Conservation (phyloP, 2,888 invertebrate genomes). For the Drosophila anomalata region DNA sequence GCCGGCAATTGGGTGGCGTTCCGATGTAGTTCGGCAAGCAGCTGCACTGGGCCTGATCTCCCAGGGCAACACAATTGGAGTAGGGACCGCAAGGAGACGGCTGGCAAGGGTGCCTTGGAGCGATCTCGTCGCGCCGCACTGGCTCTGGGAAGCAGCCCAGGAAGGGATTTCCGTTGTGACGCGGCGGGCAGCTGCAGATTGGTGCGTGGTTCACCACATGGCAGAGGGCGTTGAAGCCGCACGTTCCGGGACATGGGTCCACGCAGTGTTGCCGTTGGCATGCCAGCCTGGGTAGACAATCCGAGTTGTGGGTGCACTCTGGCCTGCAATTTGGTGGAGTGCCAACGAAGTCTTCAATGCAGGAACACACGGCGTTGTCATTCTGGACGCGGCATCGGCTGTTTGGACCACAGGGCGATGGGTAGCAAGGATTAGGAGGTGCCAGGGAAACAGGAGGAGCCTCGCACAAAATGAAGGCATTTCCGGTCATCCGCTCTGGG, state of each 20-base stretch:
- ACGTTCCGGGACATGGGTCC: conserved; percentile 91
- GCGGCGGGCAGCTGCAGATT: conserved; percentile 89
- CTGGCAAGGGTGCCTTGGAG: conserved; percentile 82
- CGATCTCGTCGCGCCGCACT: conserved; percentile 48
- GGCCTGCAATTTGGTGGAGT: conserved; percentile 91
- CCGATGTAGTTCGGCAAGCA: conserved; percentile 89
- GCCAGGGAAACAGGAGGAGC: conserved; percentile 56
- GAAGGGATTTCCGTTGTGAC: conserved; percentile 91
- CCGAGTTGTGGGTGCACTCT: conserved; percentile 91
- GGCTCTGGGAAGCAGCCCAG: conserved; percentile 86
- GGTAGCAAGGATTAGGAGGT: conserved; percentile 87
- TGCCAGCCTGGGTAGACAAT: conserved; percentile 89
- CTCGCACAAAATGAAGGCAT: conserved; percentile 88
- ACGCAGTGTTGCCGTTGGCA: conserved; percentile 92
- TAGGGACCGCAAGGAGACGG: conserved; percentile 86
- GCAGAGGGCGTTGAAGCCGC: conserved; percentile 89
- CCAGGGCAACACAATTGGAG: conserved; percentile 85
- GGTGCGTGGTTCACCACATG: conserved; percentile 91
- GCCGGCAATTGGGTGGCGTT: conserved; percentile 88
- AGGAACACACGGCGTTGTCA: conserved; percentile 89
- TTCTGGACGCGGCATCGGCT: conserved; percentile 87
- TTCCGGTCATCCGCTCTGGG: conserved; percentile 89
- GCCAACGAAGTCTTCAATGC: conserved; percentile 89
- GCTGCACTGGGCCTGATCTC: conserved; percentile 85
- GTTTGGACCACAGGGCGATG: conserved; percentile 90